These are phyloP conservation scores for Cydia splendana DNA, from an alignment of 1,140 invertebrate species.

Conservation along the genomic window DNA sequence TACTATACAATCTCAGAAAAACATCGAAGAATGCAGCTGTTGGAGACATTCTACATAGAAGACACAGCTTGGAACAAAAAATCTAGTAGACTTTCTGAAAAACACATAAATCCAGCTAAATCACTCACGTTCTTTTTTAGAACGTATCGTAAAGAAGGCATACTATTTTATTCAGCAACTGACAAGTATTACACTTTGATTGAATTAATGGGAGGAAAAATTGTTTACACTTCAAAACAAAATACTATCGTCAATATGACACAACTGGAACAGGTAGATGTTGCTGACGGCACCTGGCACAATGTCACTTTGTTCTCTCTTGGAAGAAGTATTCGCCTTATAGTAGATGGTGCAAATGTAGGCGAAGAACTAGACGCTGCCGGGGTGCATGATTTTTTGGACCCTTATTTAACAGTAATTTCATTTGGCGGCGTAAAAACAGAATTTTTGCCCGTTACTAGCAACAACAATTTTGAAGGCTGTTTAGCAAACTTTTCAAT, in stretches of 20 bases:
- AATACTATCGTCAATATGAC: constrained; percentile 91
- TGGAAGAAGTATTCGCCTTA: constrained; percentile 84
- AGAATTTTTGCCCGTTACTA: constrained; percentile 79
- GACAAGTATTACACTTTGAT: constrained; percentile 93
- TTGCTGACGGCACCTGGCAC: constrained; percentile 93
- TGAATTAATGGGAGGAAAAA: constrained; percentile 85
- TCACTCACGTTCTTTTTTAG: constrained; percentile 90
- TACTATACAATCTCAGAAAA: constrained; percentile 91
- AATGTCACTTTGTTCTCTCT: constrained; percentile 87
- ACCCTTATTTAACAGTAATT: constrained; percentile 91
- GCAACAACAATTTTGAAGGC: constrained; percentile 87
- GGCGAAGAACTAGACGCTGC: constrained; percentile 92
- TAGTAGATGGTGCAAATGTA: constrained; percentile 85
- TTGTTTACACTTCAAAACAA: constrained; percentile 88
- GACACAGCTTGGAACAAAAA: constrained; percentile 84
- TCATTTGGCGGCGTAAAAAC: constrained; percentile 86
- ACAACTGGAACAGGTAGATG: constrained; percentile 75
- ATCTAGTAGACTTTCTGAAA: constrained; percentile 60
- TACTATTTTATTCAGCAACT: constrained; percentile 90
- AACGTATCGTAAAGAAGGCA: constrained; percentile 87
- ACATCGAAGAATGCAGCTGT: constrained; percentile 90
- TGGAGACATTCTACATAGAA: constrained; percentile 88
- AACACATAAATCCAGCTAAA: constrained; percentile 81
- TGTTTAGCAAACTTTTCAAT: constrained; percentile 94
- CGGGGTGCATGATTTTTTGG: constrained; percentile 94